Evolutionary conservation across 92 coral and sea anemone species (phyloP).

Genomic region (Metridium senile): DNA sequence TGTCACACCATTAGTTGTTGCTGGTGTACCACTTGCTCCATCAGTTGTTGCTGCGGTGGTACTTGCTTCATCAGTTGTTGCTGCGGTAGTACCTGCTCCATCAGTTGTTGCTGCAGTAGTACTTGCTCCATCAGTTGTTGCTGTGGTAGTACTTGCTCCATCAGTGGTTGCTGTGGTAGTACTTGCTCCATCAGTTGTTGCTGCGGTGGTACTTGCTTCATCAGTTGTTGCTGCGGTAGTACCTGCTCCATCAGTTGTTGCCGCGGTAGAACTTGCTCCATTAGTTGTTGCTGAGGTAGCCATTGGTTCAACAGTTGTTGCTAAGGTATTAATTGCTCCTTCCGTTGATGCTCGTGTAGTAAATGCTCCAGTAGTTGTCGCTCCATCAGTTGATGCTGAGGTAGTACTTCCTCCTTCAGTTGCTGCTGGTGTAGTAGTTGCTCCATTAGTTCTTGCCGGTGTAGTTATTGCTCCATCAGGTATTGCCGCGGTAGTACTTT

Average conservation of each 20-base stretch:
- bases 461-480: slow-evolving; percentile 15
- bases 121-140: background rate
- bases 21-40: background rate
- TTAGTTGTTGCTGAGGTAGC: background rate
- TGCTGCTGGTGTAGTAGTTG: background rate
- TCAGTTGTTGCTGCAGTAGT: slow-evolving; percentile 4
- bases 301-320: background rate
- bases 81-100: slow-evolving; percentile 1
- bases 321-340: background rate
- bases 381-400: background rate
- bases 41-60: slow-evolving; percentile 12
- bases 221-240: slow-evolving; percentile 16
- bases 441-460: background rate
- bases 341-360: background rate
- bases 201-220: background rate
- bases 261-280: background rate
- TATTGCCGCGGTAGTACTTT: slow-evolving; percentile 1
- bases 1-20: background rate
- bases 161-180: background rate
- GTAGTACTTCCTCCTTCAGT: background rate
- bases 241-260: background rate
- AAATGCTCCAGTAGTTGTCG: background rate
- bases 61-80: slow-evolving; percentile 27
- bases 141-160: background rate
- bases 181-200: background rate